phyloP scores from a whole-genome alignment of 2,888 invertebrate species.

The Phyllotreta striolata region DNA sequence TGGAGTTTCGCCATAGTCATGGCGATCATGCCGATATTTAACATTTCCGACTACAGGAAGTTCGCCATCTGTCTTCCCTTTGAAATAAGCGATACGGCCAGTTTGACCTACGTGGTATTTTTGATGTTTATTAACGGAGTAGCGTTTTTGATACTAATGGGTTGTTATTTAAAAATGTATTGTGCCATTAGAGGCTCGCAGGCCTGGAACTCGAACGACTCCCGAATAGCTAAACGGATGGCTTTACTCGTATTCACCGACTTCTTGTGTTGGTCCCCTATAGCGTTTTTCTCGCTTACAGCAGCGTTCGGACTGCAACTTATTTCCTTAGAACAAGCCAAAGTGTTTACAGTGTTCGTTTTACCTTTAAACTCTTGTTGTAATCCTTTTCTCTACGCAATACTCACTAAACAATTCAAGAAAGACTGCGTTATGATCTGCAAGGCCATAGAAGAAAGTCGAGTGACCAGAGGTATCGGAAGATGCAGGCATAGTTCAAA shows the following conservation, averaged over 20 bases:
- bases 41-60: constrained; percentile 93
- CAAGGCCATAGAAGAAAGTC: constrained; percentile 93
- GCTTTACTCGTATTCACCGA: constrained; percentile 96
- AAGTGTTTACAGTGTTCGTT: constrained; percentile 95
- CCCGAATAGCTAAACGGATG: constrained; percentile 95
- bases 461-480: constrained; percentile 87
- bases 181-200: constrained; percentile 96
- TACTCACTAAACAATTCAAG: constrained; percentile 96
- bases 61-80: constrained; percentile 97
- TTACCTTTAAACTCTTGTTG: constrained; percentile 96
- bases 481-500: constrained; percentile 86
- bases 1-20: constrained; percentile 90
- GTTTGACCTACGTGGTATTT: constrained; percentile 88
- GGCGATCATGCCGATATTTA: constrained; percentile 88
- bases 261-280: constrained; percentile 97
- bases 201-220: constrained; percentile 98
- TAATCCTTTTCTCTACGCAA: constrained; percentile 97
- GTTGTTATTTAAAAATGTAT: constrained; percentile 97
- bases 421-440: constrained; percentile 96
- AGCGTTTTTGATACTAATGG: constrained; percentile 93
- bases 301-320: constrained; percentile 91
- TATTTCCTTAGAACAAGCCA: constrained; percentile 93
- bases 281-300: constrained; percentile 93
- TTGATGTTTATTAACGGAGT: constrained; percentile 92
- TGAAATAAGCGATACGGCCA: constrained; percentile 79